phyloP scores from a whole-genome alignment of 92 coral and sea anemone genomes.

The Hydrozoanthus gracilis region DNA sequence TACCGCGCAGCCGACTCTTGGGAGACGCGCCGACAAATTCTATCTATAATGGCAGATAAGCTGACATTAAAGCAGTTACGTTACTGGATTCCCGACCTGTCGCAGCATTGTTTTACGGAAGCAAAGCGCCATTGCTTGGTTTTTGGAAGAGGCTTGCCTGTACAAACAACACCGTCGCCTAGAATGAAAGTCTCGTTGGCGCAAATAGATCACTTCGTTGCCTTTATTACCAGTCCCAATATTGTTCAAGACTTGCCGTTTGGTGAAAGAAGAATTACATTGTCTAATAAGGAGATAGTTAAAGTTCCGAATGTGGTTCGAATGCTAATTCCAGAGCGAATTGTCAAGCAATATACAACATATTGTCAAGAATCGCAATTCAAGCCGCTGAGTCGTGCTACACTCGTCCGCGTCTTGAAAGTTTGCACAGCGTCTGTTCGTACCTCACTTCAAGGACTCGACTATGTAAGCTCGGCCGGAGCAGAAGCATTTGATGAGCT shows the following conservation, averaged over 20 bases:
- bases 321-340: conserved; percentile 58
- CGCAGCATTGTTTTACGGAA: conserved; percentile 48
- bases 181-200: conserved; percentile 28
- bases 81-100: conserved; percentile 41
- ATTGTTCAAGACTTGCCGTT: conserved; percentile 39
- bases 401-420: conserved; percentile 56
- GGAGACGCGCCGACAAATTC: conserved; percentile 47
- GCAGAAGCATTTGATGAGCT: conserved; percentile 76
- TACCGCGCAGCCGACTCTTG: conserved; percentile 54
- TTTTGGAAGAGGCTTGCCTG: conserved; percentile 49
- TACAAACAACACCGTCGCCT: conserved; percentile 2
- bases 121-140: conserved; percentile 52
- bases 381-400: conserved; percentile 50
- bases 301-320: conserved; percentile 62
- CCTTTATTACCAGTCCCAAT: conserved; percentile 42
- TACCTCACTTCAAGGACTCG: conserved; percentile 61
- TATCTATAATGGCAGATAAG: conserved; percentile 46
- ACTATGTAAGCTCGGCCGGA: conserved; percentile 63
- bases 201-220: conserved; percentile 43
- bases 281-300: conserved; percentile 43
- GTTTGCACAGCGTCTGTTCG: conserved; percentile 58
- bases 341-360: conserved; percentile 52
- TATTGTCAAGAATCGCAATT: conserved; percentile 54
- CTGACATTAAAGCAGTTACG: conserved; percentile 36
- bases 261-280: conserved; percentile 26